Conservation (phyloP, 1,140 invertebrate genomes). For the Zophobas atratus region DNA sequence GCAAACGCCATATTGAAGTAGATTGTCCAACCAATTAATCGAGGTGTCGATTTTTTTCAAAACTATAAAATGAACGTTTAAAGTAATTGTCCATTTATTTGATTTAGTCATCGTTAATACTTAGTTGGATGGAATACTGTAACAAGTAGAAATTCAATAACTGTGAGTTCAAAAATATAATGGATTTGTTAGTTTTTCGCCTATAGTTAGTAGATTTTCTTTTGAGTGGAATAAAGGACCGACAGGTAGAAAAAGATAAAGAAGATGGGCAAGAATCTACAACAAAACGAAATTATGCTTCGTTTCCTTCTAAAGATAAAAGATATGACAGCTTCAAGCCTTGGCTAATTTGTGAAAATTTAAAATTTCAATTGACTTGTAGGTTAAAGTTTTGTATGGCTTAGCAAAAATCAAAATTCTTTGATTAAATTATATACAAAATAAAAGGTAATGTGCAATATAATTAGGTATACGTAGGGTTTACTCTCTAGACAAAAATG, state of each 20-base stretch:
- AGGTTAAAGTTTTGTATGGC: neutral
- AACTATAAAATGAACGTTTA: constrained; percentile 51
- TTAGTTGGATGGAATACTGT: constrained; percentile 45
- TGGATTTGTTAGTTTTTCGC: neutral
- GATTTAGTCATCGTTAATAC: constrained; percentile 50
- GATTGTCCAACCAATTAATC: constrained; percentile 43
- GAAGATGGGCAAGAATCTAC: neutral
- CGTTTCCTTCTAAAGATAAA: neutral
- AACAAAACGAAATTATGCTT: neutral
- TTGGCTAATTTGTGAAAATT: neutral
- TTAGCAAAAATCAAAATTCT: neutral
- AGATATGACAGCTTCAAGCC: neutral
- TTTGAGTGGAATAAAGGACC: neutral
- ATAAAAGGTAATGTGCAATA: neutral
- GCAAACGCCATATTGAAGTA: neutral
- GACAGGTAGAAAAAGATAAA: neutral
- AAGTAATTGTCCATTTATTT: constrained; percentile 53
- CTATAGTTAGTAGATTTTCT: neutral
- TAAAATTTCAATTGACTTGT: neutral
- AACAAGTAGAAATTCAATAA: neutral
- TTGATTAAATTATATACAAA: neutral
- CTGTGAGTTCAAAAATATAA: neutral
- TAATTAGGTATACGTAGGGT: neutral
- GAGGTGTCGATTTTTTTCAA: constrained; percentile 50
- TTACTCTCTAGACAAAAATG: neutral